Evolutionary conservation across 2,113 vertebrate genomes (phyloP), one percentile per base, ranked within the genome.

Genomic region (Phyllostomus hastatus): DNA sequence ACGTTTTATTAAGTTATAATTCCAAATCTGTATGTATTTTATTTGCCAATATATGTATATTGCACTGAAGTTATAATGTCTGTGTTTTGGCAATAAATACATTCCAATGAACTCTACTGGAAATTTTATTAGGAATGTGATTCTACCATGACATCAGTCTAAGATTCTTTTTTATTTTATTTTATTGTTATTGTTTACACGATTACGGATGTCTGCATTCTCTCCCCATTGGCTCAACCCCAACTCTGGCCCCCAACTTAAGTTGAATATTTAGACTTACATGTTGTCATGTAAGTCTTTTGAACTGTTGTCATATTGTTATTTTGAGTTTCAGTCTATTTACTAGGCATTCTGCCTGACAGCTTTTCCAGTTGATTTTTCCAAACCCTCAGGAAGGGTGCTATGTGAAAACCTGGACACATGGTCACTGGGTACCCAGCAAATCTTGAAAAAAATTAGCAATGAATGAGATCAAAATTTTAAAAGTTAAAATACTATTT

Each of bases 1-100:
- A 17, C 20, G 41, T 83, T 94, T 86, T 79, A 92, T 87, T 90
- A 83, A 97, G 48, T 76, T 83, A 69, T 28, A 82, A 87, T 84
- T 91, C 64, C 43, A 88, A 92, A 52, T 95, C 69, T 82, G 52
- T 7, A 5, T 75, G 33, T 90, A 64, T 67, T 67, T 31, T 73
- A 20, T 76, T 52, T 26, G 4, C 46, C 24, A 94, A 75, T 35
- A 6, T 79, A 20, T 61, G 6, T 26, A 46, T 67, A 31, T 31
- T 61, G 12, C n/a, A 79, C 3, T 76, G 35, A 81, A 91, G 17
- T 79, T 79, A 57, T n/a, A 28, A 59, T 14, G 2, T 91, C 48
- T 92, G 28, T 2, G 4, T 48, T 73, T 54, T 48, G 10, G 52
- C 16, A 92, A 89, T 78, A 91, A 94, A 73, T 48, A 20, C 9